Conservation (phyloP, 2,797 vertebrate genomes). For the Hemitrygon akajei region DNA sequence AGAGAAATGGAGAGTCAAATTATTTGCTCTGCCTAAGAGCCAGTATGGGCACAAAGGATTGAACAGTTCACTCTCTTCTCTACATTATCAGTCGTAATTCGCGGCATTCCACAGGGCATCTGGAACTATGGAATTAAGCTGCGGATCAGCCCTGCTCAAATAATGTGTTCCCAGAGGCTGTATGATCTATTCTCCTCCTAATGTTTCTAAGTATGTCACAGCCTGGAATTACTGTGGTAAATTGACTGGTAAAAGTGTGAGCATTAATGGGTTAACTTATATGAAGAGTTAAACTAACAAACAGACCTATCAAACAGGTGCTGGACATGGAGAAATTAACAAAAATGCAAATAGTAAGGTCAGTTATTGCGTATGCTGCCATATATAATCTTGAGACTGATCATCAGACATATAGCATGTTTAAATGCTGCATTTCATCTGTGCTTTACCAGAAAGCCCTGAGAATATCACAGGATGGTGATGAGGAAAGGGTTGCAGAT, state of each 20-base stretch:
- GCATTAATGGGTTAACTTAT: neutral
- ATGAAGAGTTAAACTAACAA: neutral
- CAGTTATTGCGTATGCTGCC: too few relatives aligned
- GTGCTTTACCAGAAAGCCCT: neutral
- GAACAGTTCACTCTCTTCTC: neutral
- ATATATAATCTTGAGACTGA: too few relatives aligned
- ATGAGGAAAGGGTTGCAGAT: neutral
- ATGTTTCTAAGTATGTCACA: neutral
- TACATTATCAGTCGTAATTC: neutral
- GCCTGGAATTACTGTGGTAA: too few relatives aligned
- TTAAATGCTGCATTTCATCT: too few relatives aligned
- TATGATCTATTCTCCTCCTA: neutral
- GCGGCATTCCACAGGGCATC: neutral
- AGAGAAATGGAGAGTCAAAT: neutral
- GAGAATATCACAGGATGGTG: neutral
- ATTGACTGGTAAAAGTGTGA: neutral
- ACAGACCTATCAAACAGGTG: neutral
- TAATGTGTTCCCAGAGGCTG: neutral
- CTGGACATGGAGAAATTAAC: neutral
- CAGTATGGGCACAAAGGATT: neutral
- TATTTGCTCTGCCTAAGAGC: neutral
- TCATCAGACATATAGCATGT: neutral
- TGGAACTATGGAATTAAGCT: neutral
- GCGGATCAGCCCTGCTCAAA: neutral
- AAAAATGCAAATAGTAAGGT: neutral